Conservation (phyloP, 2,888 invertebrate species). For the Sphinx pinastri region DNA sequence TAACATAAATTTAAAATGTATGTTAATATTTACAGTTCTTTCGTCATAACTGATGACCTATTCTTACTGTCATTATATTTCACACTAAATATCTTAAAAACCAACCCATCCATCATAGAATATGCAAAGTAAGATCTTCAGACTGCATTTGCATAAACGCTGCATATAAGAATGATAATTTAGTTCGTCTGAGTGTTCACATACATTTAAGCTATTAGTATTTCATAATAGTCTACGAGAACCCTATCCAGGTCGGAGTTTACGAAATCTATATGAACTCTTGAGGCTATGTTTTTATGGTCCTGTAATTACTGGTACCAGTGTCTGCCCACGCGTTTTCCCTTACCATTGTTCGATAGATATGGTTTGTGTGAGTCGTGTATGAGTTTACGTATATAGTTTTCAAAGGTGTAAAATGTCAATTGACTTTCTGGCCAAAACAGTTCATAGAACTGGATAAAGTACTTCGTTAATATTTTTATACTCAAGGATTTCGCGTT, state of each 20-base stretch:
- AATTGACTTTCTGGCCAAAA: too few species aligned
- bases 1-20: too few species aligned
- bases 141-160: slow-evolving; percentile 17
- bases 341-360: not conserved
- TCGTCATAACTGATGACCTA: not conserved
- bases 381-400: not conserved
- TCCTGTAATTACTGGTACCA: not conserved
- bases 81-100: not conserved
- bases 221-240: slow-evolving; percentile 46
- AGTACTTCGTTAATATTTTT: too few species aligned
- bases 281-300: slow-evolving; percentile 37
- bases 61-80: not conserved
- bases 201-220: slow-evolving; percentile 40
- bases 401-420: too few species aligned
- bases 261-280: slow-evolving; percentile 44
- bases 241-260: slow-evolving; percentile 48
- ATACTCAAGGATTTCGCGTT: too few species aligned
- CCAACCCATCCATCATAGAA: not conserved
- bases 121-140: slow-evolving; percentile 7
- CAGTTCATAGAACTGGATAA: not conserved
- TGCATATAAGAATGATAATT: slow-evolving; percentile 25
- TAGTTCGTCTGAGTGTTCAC: slow-evolving; percentile 19
- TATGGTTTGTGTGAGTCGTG: not conserved
- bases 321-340: slow-evolving; percentile 6
- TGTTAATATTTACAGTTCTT: too few species aligned